Evolutionary conservation across 2,113 vertebrate genomes (phyloP), one percentile per base, ranked within the genome.

Genomic region (Bos taurus): DNA sequence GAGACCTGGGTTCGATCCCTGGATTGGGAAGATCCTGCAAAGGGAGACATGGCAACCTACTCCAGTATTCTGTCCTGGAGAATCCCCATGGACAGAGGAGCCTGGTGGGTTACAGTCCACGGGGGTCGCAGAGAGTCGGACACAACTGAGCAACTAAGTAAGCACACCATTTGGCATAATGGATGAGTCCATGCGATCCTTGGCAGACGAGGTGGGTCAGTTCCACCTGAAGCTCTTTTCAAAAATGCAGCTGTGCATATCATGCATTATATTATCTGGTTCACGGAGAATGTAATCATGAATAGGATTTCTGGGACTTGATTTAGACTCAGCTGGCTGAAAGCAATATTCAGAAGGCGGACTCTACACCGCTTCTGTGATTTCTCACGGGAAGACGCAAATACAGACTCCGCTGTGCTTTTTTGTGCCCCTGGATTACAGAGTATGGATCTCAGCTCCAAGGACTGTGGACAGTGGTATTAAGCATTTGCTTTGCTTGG

Each of bases 51-150:
- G n/a, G n/a, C n/a, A 71, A 71, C n/a, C 2, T 21, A 9, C n/a
- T 36, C n/a, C 64, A 11, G 64, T 1, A 21, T 71, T 36, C 64
- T 11, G 6, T 9, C 64, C 64, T 71, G 64, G n/a, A 23, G 64
- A 36, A 36, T 11, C 64, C 17, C n/a, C n/a, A 14, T 6, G 0
- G 36, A 74, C 1, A 23, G 36, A 40, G 36, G 21, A 40, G 36
- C 36, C 71, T 74, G 21, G 21, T 3, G 21, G 36, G 6, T 6
- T 23, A 14, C 6, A 40, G 21, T 43, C 71, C 21, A 2, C 6
- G 6, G 36, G 11, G 11, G 71, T 74, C 5, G 0, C 36, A 11
- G 7, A 23, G 67, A 36, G 5, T 40, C 4, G 0, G 19, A 74
- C 5, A 25, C 10, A 1, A 25, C 67, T 1, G 19, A 74, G 67